phyloP scores from a whole-genome alignment of 2,113 vertebrate species.

The Opisthocomus hoazin region DNA sequence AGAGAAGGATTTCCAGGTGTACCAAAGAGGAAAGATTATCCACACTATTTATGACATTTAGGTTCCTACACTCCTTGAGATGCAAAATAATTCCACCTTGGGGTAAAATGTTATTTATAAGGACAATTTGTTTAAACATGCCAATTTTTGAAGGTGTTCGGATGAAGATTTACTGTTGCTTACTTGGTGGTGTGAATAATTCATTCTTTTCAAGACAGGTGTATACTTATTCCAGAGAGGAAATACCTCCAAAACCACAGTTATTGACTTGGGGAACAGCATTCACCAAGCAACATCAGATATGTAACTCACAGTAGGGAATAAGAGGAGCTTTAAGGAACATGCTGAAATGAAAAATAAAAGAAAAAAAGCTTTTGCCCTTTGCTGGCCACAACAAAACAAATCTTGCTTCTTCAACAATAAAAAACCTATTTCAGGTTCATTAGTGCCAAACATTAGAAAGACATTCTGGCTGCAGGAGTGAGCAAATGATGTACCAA shows the following conservation, averaged over 20 bases:
- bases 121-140: conserved; percentile 2
- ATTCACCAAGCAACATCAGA: conserved; percentile 5
- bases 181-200: conserved; percentile 17
- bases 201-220: conserved; percentile 30
- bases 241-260: conserved; percentile 49
- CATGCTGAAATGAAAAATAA: neutral
- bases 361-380: neutral
- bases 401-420: neutral
- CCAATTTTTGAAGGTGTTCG: conserved; percentile 31
- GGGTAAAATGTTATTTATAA: conserved; percentile 21
- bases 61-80: neutral
- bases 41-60: neutral
- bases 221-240: neutral
- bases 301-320: neutral
- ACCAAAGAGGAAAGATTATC: neutral
- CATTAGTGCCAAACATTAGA: neutral
- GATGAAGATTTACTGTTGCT: conserved; percentile 36
- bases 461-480: neutral
- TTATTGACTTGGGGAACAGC: conserved; percentile 24
- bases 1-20: neutral
- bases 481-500: neutral
- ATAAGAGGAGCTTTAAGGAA: neutral
- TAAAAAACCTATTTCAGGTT: neutral
- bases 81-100: conserved; percentile 11
- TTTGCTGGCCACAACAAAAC: neutral